Evolutionary conservation across 2,113 vertebrate species (phyloP).

Genomic region (Ammodytes marinus): DNA sequence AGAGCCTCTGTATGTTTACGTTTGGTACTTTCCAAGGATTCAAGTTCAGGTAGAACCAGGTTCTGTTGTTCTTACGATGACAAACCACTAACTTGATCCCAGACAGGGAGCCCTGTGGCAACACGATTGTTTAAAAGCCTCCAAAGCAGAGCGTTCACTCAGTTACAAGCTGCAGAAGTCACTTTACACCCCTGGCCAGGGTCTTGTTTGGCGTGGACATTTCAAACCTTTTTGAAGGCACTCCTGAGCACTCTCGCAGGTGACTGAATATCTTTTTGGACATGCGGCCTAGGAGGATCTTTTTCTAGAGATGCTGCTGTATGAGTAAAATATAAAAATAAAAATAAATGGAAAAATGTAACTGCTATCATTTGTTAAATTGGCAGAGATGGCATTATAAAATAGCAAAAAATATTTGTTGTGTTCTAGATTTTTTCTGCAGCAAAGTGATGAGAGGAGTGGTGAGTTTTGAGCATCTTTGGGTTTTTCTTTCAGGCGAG

Average conservation of each 20-base stretch:
- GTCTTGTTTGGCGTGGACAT: not conserved
- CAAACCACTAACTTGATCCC: not conserved
- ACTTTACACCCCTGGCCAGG: conserved; percentile 3
- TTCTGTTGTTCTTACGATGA: conserved; percentile 26
- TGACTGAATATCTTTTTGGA: too few species aligned
- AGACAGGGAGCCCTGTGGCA: conserved; percentile 2
- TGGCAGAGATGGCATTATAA: not conserved
- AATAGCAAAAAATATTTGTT: not conserved
- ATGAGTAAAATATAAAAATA: too few species aligned
- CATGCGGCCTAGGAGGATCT: not conserved
- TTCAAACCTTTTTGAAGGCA: not conserved
- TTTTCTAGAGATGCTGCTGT: not conserved
- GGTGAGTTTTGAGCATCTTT: not conserved
- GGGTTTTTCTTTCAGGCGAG: conserved; percentile 37
- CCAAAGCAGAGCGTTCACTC: conserved; percentile 19
- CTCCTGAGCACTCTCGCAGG: not conserved
- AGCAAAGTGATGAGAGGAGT: not conserved
- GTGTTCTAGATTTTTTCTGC: not conserved
- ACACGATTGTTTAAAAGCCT: conserved; percentile 26
- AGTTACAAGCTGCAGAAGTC: conserved; percentile 20
- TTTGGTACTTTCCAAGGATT: conserved; percentile 6
- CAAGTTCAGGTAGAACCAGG: conserved; percentile 61
- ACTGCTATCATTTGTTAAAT: not conserved
- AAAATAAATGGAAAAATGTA: not conserved
- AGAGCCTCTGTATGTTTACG: conserved; percentile 31